Conservation (phyloP, 1,140 invertebrate species). For the Neodiprion lecontei region DNA sequence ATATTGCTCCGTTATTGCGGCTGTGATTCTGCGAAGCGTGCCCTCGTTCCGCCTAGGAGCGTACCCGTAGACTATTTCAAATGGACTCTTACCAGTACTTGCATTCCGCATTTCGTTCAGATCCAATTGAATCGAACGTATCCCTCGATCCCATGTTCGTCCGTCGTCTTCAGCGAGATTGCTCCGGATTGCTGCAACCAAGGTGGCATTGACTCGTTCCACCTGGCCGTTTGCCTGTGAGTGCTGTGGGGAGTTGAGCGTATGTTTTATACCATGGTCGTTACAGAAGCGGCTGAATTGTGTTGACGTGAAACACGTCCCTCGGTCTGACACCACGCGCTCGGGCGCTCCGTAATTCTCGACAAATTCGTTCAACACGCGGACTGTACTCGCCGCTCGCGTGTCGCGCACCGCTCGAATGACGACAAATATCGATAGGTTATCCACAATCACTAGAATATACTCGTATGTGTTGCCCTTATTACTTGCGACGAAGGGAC, state of each 20-base stretch:
- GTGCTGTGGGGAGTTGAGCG: conserved; percentile 15
- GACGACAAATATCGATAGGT: conserved; percentile 14
- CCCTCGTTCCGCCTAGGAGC: conserved; percentile 13
- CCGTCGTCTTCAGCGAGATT: background rate
- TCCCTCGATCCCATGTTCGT: background rate
- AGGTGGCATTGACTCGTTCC: conserved; percentile 14
- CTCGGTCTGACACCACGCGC: conserved; percentile 19
- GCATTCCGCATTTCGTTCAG: conserved; percentile 11
- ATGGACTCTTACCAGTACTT: conserved; percentile 9
- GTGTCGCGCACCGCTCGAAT: conserved; percentile 11
- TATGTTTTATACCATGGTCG: conserved; percentile 15
- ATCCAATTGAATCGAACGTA: conserved; percentile 1
- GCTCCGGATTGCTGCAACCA: background rate
- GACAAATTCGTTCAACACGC: conserved; percentile 17
- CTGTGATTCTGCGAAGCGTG: conserved; percentile 8
- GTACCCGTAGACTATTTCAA: conserved; percentile 17
- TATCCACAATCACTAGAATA: conserved; percentile 18
- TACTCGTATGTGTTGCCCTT: conserved; percentile 14
- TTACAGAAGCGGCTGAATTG: conserved; percentile 19
- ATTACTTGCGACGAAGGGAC: conserved; percentile 19
- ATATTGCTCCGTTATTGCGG: background rate
- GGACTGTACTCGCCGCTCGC: background rate
- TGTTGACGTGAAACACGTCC: conserved; percentile 26
- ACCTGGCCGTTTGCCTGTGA: conserved; percentile 18
- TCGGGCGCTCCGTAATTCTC: conserved; percentile 14